Evolutionary conservation across 2,888 invertebrate species (phyloP).

Genomic region (Bruchidius siliquastri): DNA sequence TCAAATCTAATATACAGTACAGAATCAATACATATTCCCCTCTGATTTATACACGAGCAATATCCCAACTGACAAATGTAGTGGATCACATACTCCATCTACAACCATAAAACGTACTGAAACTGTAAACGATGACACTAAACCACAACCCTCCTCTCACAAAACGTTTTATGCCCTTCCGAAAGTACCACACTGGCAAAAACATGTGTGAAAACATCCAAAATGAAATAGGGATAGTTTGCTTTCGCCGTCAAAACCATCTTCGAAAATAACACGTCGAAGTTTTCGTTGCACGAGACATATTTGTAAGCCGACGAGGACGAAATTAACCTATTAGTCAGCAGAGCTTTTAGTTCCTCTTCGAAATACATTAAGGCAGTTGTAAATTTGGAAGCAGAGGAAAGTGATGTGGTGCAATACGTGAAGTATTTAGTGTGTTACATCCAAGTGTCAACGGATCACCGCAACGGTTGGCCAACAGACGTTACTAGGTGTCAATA

Average conservation of each 20-base stretch:
- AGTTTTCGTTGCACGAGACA: background rate
- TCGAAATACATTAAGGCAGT: background rate
- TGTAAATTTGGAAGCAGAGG: background rate
- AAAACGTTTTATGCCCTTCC: background rate
- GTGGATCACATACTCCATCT: background rate
- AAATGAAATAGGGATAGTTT: background rate
- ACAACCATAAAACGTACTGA: background rate
- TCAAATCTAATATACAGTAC: no score
- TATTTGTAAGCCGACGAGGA: background rate
- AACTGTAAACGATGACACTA: background rate
- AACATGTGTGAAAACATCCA: background rate
- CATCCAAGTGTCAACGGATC: background rate
- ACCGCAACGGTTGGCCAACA: background rate
- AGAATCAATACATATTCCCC: no score
- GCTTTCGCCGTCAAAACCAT: background rate
- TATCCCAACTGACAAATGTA: background rate
- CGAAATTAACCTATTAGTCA: background rate
- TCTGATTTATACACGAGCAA: no score
- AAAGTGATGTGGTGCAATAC: background rate
- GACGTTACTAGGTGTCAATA: background rate
- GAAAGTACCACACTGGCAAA: background rate
- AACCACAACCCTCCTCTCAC: background rate
- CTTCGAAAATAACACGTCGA: background rate
- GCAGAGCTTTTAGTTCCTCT: background rate
- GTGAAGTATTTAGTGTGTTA: background rate